Base-by-base conservation (phyloP, 2,888 invertebrate species). In the Lycia hirtaria region DNA sequence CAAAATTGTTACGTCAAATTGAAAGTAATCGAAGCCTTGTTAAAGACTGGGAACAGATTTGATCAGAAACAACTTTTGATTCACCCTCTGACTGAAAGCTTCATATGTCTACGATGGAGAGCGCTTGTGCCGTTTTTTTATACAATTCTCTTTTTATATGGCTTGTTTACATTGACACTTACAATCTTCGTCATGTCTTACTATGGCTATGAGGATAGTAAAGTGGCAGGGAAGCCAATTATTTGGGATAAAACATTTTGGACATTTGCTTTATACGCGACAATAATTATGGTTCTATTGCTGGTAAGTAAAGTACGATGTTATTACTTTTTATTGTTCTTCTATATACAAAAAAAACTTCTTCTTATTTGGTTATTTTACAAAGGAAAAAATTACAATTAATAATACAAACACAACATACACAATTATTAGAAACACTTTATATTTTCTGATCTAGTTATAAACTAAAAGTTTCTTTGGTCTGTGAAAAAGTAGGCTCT, bases 41-140 rank as follows among this genome's bases (percentile, higher is more conserved):
- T 84, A 28, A 77, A 80, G 57, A 35, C 35, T 19, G 35, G 35
- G 17, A 15, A 35, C 17, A 35, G 10, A 10, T 69, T 68, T 22
- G 75, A 79, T 5, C 76, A 83, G 38, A 78, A 77, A 10, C 68
- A 72, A 10, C 67, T 87, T 2, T 68, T 90, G 10, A 69, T 85
- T 9, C 88, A 90, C 69, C 89, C 88, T 0, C 65, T 87, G 28
- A 72, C 87, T 4, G 85, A 88, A 64, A 85, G 83, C 38, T 88
- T 87, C 59, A 68, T 88, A n/a, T 75, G 75, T 58, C 65, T 87
- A 7, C 88, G 88, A 60, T 90, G 88, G 88, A 71, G 73, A 28
- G 78, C 78, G 15, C 68, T 87, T 24, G 64, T 78, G 55, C 69
- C 74, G 28, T 82, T 86, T 57, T 88, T 87, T 65, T 83, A 79